A percentile compares a stretch with the other conserved stretches of the same genome.
Evolutionary conservation across 2,797 vertebrate species (phyloP).

Genomic region (Pseudotriccus pelzelni): DNA sequence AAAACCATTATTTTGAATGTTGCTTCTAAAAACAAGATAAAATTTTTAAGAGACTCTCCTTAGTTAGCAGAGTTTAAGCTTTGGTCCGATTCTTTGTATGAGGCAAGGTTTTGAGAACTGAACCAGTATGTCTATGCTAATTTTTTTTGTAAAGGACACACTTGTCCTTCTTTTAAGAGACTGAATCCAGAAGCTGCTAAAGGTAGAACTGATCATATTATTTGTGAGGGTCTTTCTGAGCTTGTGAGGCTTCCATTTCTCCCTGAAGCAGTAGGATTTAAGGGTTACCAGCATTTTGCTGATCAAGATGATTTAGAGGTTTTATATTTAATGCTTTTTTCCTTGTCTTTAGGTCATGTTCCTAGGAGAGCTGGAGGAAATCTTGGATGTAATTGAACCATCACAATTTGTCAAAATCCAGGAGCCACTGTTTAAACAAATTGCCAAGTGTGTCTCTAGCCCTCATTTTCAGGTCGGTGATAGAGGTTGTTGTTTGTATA

Average conservation of each 20-base stretch:
- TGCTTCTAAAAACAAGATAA: neutral
- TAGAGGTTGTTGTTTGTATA: neutral
- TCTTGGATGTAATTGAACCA: slow-evolving; percentile 97
- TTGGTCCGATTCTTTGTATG: neutral
- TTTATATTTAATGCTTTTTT: neutral
- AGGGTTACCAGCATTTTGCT: neutral
- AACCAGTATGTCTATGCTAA: neutral
- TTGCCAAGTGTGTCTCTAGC: slow-evolving; percentile 97
- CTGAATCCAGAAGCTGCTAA: neutral
- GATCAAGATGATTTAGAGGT: neutral
- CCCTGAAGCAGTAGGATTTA: neutral
- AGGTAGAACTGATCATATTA: neutral
- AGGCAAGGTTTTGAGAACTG: neutral
- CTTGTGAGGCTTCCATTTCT: neutral
- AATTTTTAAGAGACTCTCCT: neutral
- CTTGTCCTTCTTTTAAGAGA: neutral
- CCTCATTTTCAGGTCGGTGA: slow-evolving; percentile 95
- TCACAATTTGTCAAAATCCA: slow-evolving; percentile 98
- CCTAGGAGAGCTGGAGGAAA: slow-evolving; percentile 96
- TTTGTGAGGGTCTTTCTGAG: neutral
- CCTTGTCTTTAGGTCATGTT: slow-evolving; percentile 90
- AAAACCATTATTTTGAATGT: neutral
- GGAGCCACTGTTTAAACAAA: slow-evolving; percentile 98
- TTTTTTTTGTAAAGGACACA: neutral
- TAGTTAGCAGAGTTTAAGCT: neutral